Percentiles rank a stretch among this genome's conserved stretches.
phyloP scores from a whole-genome alignment of 2,888 invertebrate genomes.

The Pterostichus madidus region DNA sequence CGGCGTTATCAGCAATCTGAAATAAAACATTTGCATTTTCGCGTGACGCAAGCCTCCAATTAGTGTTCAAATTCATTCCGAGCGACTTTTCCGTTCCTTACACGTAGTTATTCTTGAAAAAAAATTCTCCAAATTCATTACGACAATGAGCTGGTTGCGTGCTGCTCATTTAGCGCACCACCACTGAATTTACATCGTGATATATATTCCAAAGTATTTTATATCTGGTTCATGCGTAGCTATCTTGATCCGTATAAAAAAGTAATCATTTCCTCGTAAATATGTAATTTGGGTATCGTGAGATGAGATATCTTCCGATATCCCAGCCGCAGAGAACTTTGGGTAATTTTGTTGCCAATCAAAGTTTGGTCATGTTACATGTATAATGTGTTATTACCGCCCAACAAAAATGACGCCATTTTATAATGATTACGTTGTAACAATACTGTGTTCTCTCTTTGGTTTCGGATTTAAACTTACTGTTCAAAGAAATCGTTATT shows the following conservation, averaged over 20 bases:
- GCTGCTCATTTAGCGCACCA: slow-evolving; percentile 53
- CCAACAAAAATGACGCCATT: slow-evolving; percentile 47
- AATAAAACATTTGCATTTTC: slow-evolving; percentile 63
- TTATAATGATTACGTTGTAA: slow-evolving; percentile 43
- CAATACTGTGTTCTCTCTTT: slow-evolving; percentile 43
- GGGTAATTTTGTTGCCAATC: slow-evolving; percentile 64
- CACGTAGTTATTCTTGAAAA: slow-evolving; percentile 51
- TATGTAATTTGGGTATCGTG: slow-evolving; percentile 66
- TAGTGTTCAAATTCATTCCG: slow-evolving; percentile 65
- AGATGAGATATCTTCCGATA: slow-evolving; percentile 65
- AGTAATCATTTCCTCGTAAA: slow-evolving; percentile 65
- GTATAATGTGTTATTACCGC: slow-evolving; percentile 54
- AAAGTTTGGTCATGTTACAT: slow-evolving; percentile 57
- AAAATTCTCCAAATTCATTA: slow-evolving; percentile 63
- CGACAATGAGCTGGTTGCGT: slow-evolving; percentile 63
- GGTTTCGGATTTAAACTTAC: slow-evolving; percentile 3
- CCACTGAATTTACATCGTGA: slow-evolving; percentile 55
- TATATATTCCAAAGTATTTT: slow-evolving; percentile 54
- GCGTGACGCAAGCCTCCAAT: slow-evolving; percentile 57
- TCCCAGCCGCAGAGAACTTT: slow-evolving; percentile 53
- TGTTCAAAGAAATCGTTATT: slow-evolving; percentile 44
- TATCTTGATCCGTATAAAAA: slow-evolving; percentile 66
- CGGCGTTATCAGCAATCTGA: slow-evolving; percentile 48
- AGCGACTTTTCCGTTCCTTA: slow-evolving; percentile 59
- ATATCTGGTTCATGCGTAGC: slow-evolving; percentile 59